phyloP scores from a whole-genome alignment of 2,888 invertebrate genomes.

The Morinoia aosen region DNA sequence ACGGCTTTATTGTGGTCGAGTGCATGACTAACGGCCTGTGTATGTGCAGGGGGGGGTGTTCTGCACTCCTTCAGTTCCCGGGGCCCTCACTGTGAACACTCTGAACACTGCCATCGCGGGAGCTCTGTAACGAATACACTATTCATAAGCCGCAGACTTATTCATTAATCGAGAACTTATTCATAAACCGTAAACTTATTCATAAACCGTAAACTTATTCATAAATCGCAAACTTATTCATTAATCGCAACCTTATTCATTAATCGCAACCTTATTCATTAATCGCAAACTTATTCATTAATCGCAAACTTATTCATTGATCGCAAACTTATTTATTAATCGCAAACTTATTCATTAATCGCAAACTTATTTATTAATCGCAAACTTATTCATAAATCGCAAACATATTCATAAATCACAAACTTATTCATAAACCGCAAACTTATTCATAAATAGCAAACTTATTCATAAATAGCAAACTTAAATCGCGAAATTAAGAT shows the following conservation, averaged over 20 bases:
- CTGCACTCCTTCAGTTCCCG: neutral
- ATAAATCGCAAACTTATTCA: neutral
- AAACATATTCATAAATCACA: too few species aligned
- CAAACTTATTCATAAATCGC: too few species aligned
- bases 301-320: neutral
- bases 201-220: neutral
- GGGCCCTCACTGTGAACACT: neutral
- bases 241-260: neutral
- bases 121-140: neutral
- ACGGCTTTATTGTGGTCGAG: neutral
- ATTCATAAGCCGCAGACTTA: too few species aligned
- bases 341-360: too few species aligned
- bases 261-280: neutral
- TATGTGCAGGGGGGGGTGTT: too few species aligned
- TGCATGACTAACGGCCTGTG: conserved; percentile 1
- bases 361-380: too few species aligned
- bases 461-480: too few species aligned
- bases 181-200: neutral
- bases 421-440: too few species aligned
- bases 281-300: neutral
- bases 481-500: neutral
- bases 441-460: too few species aligned
- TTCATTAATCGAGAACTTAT: neutral
- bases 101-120: too few species aligned
- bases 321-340: too few species aligned